These are phyloP conservation scores for Corbicula japonica DNA, from an alignment of 2,888 invertebrate genomes.

Conservation along the genomic window DNA sequence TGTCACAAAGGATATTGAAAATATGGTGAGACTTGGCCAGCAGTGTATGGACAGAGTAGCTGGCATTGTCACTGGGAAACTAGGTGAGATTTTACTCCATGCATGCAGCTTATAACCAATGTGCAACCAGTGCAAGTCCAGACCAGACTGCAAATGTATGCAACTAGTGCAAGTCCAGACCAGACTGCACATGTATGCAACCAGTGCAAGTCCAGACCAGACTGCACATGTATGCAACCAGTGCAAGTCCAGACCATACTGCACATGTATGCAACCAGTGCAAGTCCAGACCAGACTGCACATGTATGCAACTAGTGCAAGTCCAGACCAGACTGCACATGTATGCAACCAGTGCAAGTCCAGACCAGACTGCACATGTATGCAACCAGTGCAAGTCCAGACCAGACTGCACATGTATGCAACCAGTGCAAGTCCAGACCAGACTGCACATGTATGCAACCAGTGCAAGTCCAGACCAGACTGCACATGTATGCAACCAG, in stretches of 20 bases:
- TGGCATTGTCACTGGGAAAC: constrained; percentile 66
- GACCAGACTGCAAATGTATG: neutral
- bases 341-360: too few relatives aligned
- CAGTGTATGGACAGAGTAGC: constrained; percentile 81
- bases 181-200: neutral
- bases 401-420: too few relatives aligned
- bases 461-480: too few relatives aligned
- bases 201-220: neutral
- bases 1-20: constrained; percentile 67
- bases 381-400: too few relatives aligned
- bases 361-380: too few relatives aligned
- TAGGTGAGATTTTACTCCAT: constrained; percentile 59
- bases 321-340: too few relatives aligned
- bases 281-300: too few relatives aligned
- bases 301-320: too few relatives aligned
- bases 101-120: neutral
- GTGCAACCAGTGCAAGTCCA: neutral
- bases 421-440: too few relatives aligned
- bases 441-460: too few relatives aligned
- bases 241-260: neutral
- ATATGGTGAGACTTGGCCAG: constrained; percentile 77
- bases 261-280: too few relatives aligned
- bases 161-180: neutral
- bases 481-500: too few relatives aligned
- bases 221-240: neutral